Conservation (phyloP, 1,140 invertebrate species). For the Hirudo medicinalis region DNA sequence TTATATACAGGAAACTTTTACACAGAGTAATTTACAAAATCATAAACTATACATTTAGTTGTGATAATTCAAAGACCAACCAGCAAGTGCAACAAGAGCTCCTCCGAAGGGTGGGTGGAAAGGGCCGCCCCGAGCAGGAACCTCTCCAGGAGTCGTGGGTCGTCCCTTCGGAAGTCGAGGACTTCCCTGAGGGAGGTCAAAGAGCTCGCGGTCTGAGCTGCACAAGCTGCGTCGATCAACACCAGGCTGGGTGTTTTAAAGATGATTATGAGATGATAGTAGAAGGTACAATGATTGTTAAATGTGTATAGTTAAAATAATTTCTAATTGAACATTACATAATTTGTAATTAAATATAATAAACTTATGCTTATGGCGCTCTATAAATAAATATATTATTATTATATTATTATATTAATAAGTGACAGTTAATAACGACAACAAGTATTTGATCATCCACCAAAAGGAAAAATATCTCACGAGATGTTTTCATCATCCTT, state of each 20-base stretch:
- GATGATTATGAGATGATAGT: too few relatives aligned
- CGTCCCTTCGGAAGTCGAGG: conserved; percentile 32
- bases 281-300: too few relatives aligned
- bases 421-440: neutral
- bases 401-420: too few relatives aligned
- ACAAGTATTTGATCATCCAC: neutral
- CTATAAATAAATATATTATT: too few relatives aligned
- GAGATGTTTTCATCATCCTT: neutral
- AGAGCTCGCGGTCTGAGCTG: conserved; percentile 34
- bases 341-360: too few relatives aligned
- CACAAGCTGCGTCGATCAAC: conserved; percentile 37
- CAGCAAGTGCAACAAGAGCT: conserved; percentile 31
- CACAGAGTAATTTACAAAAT: too few relatives aligned
- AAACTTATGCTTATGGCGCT: too few relatives aligned
- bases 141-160: conserved; percentile 31
- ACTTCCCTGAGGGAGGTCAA: conserved; percentile 33
- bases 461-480: conserved; percentile 8
- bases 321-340: too few relatives aligned
- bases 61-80: conserved; percentile 23
- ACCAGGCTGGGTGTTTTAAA: conserved; percentile 28
- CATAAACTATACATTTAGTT: too few relatives aligned
- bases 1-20: too few relatives aligned
- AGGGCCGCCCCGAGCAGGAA: conserved; percentile 34
- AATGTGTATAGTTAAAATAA: too few relatives aligned
- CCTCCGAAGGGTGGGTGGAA: conserved; percentile 34